Base-by-base conservation (phyloP, 2,797 vertebrate species). In the Eurystomus glaucurus region DNA sequence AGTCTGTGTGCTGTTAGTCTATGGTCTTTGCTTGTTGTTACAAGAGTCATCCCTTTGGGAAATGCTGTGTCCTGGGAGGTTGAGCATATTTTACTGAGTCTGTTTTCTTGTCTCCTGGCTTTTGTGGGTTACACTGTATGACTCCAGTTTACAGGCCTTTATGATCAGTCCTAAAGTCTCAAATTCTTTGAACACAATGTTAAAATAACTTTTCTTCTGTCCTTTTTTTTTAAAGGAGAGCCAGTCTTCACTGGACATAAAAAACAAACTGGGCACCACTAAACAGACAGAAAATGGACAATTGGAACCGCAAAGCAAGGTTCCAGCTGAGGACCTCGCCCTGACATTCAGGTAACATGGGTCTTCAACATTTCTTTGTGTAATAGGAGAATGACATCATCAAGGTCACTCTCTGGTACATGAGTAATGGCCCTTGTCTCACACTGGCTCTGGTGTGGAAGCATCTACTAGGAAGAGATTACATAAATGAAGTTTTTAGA, bases 231-330 rank as follows among this genome's bases (percentile, higher is more conserved):
- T 35, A 77, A 98, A 99, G 99, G 99, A 99, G 97, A 99, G 98
- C 93, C 99, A 99, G 92, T 99, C 98, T 89, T 98, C 98, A 74
- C 98, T 99, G 90, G 99, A 99, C 91, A 98, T 99, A 81, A 99
- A 99, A 98, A 99, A 95, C 97, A 99, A 99, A 98, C 97, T 99
- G 97, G 99, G 98, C 91, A 78, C 97, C 82, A 97, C 95, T 95
- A 98, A 98, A 93, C 97, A 99, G 97, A 89, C 99, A 87, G 99
- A 99, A 98, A 99, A 99, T 66, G 99, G 99, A 96, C 99, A 99
- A 85, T 80, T 98, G 81, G 98, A 98, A 79, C 98, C 98, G 15
- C 99, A 99, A 95, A 99, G 98, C 97, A 99, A 99, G 98, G 98
- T 98, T 96, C 98, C 99, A 91, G 90, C 99, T 95, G 99, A 99